Base-by-base conservation (phyloP, 2,797 vertebrate genomes). In the Crenichthys baileyi region DNA sequence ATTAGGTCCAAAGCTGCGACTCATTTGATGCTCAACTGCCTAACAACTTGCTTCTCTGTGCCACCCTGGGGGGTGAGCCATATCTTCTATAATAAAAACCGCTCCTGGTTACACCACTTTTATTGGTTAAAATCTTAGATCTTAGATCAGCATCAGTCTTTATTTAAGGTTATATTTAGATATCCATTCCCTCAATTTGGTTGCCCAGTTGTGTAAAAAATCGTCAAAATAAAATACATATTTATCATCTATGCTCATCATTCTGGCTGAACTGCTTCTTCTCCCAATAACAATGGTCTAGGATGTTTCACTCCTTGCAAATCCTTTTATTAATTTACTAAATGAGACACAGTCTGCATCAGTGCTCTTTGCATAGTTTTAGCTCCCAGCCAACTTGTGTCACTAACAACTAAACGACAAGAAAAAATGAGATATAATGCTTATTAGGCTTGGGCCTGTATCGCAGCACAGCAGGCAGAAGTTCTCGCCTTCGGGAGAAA, bases 371-470 rank as follows among this genome's bases (percentile, higher is more conserved):
- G 82, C 88, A 85, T 83, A 82, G 84, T 73, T 22, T 7, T 79
- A 77, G 88, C 83, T 87, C 79, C 63, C 1, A 87, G 85, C 84
- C 85, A 89, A 89, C 88, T 89, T 89, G 82, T 89, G 87, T 89
- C 85, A 85, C 84, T 80, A 90, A 91, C 84, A 91, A 91, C 84
- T 85, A 83, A 91, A 91, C 53, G 84, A 92, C 90, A 87, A 91
- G 89, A 88, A 84, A 87, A 91, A 91, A 92, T 83, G 83, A 91
- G 87, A 91, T 93, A 86, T 85, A 88, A 90, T 85, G 90, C 91
- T 91, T 88, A 90, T 91, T 90, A 92, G 85, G 78, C 81, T 77
- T 39, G 75, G 87, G 80, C 87, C 86, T 91, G 79, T 92, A 91
- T 93, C 85, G 78, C 91, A 67, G 84, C 81, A 70, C 67, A 92